Conservation (phyloP, 2,113 vertebrate genomes). For the Ellobius talpinus region DNA sequence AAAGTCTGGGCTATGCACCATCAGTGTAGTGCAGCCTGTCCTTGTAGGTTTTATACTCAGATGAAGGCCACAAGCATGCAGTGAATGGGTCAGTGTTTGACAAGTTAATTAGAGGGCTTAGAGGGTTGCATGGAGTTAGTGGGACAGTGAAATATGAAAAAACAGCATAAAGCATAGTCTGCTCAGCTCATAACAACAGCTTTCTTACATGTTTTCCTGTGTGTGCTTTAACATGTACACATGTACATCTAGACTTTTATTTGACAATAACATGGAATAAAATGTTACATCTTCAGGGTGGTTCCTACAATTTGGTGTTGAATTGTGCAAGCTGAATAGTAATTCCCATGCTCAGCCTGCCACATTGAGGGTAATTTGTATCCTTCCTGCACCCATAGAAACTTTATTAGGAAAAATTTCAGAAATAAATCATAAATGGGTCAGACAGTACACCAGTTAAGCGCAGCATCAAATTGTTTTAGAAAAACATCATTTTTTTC, state of each 20-base stretch:
- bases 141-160: constrained; percentile 19
- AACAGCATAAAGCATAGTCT: not conserved
- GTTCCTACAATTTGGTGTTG: not conserved
- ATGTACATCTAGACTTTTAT: not conserved
- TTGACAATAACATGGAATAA: not conserved
- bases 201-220: not conserved
- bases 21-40: not conserved
- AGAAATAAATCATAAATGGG: not conserved
- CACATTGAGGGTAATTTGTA: not conserved
- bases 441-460: not conserved
- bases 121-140: not conserved
- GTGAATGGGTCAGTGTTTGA: not conserved
- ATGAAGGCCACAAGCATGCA: not conserved
- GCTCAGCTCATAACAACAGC: not conserved
- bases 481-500: not conserved
- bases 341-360: constrained; percentile 23
- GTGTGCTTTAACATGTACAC: not conserved
- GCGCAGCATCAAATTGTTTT: not conserved
- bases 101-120: constrained; percentile 36
- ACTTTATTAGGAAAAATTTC: constrained; percentile 42
- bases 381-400: not conserved
- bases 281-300: not conserved
- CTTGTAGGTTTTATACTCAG: constrained; percentile 1
- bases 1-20: not conserved
- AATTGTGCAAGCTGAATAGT: not conserved